Base-by-base conservation (phyloP, 2,113 vertebrate species). In the Brienomyrus brachyistius region DNA sequence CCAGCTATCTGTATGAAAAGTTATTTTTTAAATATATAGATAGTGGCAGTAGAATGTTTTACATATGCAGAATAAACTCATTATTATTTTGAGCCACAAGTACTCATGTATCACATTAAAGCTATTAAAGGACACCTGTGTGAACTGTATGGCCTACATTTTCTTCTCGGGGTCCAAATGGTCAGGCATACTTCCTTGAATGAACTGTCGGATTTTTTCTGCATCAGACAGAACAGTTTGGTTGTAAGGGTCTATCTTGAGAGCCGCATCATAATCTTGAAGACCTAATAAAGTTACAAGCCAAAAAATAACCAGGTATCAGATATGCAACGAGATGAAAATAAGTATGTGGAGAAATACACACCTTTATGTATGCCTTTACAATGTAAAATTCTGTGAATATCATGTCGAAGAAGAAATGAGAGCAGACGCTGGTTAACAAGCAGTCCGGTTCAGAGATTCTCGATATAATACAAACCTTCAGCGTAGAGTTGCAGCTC, bases 211-310 rank as follows among this genome's bases (percentile, higher is more conserved):
- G 51, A 89, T 89, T 43, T 89, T 89, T 45, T 97, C 95, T 15
- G 96, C 94, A 93, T 99, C 98, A 21, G 93, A 92, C 91, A 95
- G 94, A 90, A 99, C 91, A 8, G 59, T 91, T 91, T 93, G 88
- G 89, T 98, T 96, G 88, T 93, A 87, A 88, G 97, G 97, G 85
- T 97, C 93, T 23, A 98, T 98, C 94, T 95, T 97, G 31, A 98
- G 95, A 90, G 98, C 98, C 88, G 97, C 97, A 91, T 98, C 95
- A 90, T 97, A 99, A 92, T 99, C 98, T 90, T 97, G 97, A 35
- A 99, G 96, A 59, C 98, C 98, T 99, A 90, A 89, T 43, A 74
- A 56, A 91, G 40, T 40, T 40, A 2, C 40, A 40, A 40, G 1
- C 40, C 40, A 40, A 40, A 40, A 40, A 40, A 40, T 40, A 40